Evolutionary conservation across 2,113 vertebrate species (phyloP).

Genomic region (Isurus oxyrinchus): DNA sequence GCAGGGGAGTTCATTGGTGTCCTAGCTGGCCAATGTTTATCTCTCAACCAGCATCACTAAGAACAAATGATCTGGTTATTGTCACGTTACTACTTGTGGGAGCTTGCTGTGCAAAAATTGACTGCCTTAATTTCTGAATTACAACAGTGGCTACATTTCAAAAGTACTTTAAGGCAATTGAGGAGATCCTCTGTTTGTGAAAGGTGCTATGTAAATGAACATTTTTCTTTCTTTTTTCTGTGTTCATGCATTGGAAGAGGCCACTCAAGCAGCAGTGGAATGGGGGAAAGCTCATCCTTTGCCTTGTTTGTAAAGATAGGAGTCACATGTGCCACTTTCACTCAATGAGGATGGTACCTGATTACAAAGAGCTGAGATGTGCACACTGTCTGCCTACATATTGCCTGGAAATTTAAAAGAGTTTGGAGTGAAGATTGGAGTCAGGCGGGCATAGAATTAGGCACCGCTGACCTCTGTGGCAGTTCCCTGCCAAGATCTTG

Average conservation of each 20-base stretch:
- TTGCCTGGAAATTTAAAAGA: background rate
- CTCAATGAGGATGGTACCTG: background rate
- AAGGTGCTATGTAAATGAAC: too few species aligned
- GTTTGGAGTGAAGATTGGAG: too few species aligned
- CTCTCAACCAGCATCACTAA: background rate
- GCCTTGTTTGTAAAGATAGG: background rate
- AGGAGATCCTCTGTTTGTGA: too few species aligned
- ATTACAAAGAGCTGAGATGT: background rate
- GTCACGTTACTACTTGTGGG: background rate
- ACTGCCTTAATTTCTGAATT: too few species aligned
- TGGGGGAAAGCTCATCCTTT: background rate
- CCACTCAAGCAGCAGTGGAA: background rate
- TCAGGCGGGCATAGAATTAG: too few species aligned
- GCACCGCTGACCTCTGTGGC: too few species aligned
- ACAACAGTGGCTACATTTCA: too few species aligned
- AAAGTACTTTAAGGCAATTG: too few species aligned
- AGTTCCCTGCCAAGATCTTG: too few species aligned
- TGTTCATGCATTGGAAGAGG: background rate
- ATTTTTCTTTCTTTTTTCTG: background rate
- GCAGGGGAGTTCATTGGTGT: too few species aligned
- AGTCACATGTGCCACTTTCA: background rate
- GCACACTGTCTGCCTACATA: background rate
- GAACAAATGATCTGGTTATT: background rate
- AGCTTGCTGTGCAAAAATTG: background rate
- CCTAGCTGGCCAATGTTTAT: background rate